A percentile compares a stretch with the other conserved stretches of the same genome.
These are phyloP conservation scores for Chelonia mydas DNA, from an alignment of 2,797 vertebrate species.

Conservation along the genomic window DNA sequence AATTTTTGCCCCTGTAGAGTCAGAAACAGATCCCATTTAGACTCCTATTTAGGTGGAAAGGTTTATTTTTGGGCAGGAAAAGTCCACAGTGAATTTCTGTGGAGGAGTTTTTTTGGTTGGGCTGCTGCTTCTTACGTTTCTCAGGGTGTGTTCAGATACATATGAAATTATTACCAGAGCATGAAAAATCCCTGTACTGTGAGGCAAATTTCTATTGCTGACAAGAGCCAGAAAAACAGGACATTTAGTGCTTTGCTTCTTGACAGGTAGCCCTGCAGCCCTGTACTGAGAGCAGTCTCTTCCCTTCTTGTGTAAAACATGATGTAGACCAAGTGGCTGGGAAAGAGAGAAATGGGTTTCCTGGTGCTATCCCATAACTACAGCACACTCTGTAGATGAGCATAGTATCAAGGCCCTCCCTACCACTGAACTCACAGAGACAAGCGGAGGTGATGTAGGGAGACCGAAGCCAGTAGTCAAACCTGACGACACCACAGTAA, in stretches of 20 bases:
- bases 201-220: fast-evolving
- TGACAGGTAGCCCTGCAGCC: neutral
- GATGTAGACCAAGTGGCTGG: neutral
- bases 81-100: neutral
- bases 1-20: neutral
- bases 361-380: neutral
- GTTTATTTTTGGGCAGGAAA: neutral
- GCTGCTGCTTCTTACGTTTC: neutral
- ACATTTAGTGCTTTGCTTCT: fast-evolving
- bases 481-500: neutral
- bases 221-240: neutral
- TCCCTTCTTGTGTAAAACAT: fast-evolving
- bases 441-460: neutral
- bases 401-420: neutral
- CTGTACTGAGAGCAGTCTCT: fast-evolving
- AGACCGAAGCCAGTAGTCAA: neutral
- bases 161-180: fast-evolving
- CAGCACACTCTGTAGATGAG: neutral
- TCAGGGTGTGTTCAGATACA: neutral
- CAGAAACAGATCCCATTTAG: neutral
- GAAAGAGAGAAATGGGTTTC: fast-evolving
- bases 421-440: neutral
- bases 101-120: neutral
- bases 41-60: fast-evolving
- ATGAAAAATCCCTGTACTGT: fast-evolving